A percentile compares a stretch with the other conserved stretches of the same genome.
phyloP scores from a whole-genome alignment of 2,888 invertebrate genomes.

The Rhingia rostrata region DNA sequence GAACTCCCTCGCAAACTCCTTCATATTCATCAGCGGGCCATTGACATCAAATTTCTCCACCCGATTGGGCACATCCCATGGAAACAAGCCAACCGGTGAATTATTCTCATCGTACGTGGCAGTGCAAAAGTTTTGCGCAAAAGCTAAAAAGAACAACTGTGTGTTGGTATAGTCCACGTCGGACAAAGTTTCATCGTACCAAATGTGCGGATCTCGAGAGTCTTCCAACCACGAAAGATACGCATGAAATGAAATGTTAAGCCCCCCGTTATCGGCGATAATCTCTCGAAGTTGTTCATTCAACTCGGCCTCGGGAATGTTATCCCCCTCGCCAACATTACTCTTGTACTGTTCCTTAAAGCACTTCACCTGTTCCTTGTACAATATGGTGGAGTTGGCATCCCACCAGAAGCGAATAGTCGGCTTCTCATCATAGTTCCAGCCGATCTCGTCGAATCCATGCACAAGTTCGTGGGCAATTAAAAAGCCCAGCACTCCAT shows the following conservation, averaged over 20 bases:
- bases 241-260: slow-evolving; percentile 80
- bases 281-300: slow-evolving; percentile 78
- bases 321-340: slow-evolving; percentile 77
- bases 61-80: slow-evolving; percentile 58
- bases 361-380: slow-evolving; percentile 77
- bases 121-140: slow-evolving; percentile 80
- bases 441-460: slow-evolving; percentile 79
- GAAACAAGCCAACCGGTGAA: slow-evolving; percentile 70
- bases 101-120: slow-evolving; percentile 77
- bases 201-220: slow-evolving; percentile 75
- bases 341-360: slow-evolving; percentile 78
- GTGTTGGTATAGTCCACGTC: slow-evolving; percentile 80
- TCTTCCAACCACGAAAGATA: slow-evolving; percentile 78
- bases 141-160: slow-evolving; percentile 80
- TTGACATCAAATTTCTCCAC: slow-evolving; percentile 78
- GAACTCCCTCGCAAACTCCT: slow-evolving; percentile 80
- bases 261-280: slow-evolving; percentile 78
- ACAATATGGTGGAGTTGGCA: slow-evolving; percentile 75
- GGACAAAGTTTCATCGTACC: slow-evolving; percentile 78
- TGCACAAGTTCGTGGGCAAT: slow-evolving; percentile 80
- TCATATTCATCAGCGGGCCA: slow-evolving; percentile 78
- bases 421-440: slow-evolving; percentile 79
- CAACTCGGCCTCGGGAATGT: slow-evolving; percentile 55
- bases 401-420: slow-evolving; percentile 80
- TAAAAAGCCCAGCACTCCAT: slow-evolving; percentile 79